Conservation (phyloP, 2,797 vertebrate genomes). For the Chromobotia macracanthus region DNA sequence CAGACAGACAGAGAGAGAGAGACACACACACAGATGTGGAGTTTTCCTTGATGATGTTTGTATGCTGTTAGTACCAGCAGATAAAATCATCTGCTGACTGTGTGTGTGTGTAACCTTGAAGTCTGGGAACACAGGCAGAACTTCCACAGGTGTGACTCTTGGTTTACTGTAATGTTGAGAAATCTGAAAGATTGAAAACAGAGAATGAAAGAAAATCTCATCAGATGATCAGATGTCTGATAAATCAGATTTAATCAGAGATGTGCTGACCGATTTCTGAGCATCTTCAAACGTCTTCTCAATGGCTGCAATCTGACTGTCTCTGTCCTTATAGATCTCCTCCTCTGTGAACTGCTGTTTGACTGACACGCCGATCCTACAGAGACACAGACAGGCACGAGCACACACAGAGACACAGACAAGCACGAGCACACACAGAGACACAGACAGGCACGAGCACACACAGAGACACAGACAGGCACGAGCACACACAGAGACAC, state of each 20-base stretch:
- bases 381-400: too few species aligned
- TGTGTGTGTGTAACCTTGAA: conserved; percentile 84
- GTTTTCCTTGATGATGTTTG: too few species aligned
- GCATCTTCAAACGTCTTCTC: conserved; percentile 97
- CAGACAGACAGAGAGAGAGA: background rate
- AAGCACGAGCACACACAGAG: too few species aligned
- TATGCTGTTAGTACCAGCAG: too few species aligned
- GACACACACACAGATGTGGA: too few species aligned
- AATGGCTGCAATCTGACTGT: conserved; percentile 94
- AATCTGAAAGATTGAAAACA: conserved; percentile 73
- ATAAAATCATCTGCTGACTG: too few species aligned
- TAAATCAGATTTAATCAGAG: background rate
- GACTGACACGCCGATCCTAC: conserved; percentile 93
- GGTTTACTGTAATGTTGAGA: conserved; percentile 93
- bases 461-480: too few species aligned
- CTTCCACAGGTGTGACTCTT: conserved; percentile 90
- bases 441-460: too few species aligned
- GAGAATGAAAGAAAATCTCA: background rate
- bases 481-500: too few species aligned
- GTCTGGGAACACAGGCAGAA: conserved; percentile 91
- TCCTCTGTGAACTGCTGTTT: conserved; percentile 98
- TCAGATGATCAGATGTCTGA: background rate
- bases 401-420: too few species aligned
- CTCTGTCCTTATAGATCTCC: conserved; percentile 95
- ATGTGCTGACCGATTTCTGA: conserved; percentile 83